phyloP scores from a whole-genome alignment of 1,140 invertebrate species.

The Drosophila kurseongensis region DNA sequence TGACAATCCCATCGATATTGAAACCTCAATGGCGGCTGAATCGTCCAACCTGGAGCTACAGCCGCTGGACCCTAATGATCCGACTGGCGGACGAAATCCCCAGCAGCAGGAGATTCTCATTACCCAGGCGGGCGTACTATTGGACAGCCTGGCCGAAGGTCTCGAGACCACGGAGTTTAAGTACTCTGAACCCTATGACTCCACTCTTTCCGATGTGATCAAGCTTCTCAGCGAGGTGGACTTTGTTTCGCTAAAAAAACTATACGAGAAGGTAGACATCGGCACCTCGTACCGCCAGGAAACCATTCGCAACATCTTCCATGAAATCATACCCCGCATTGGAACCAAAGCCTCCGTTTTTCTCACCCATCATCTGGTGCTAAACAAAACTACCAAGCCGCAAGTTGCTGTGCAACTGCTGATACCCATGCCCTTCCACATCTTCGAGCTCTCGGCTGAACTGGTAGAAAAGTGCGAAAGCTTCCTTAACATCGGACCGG shows the following conservation, averaged over 20 bases:
- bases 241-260: constrained; percentile 85
- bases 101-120: constrained; percentile 73
- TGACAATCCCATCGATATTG: constrained; percentile 75
- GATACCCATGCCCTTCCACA: constrained; percentile 86
- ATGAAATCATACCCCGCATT: constrained; percentile 90
- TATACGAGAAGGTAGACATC: constrained; percentile 86
- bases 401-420: constrained; percentile 86
- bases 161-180: constrained; percentile 84
- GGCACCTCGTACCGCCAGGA: constrained; percentile 88
- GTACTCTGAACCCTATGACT: constrained; percentile 85
- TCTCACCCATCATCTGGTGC: constrained; percentile 88
- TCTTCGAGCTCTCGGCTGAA: constrained; percentile 86
- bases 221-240: constrained; percentile 86
- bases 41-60: constrained; percentile 63
- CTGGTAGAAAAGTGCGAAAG: constrained; percentile 85
- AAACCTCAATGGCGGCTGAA: constrained; percentile 67
- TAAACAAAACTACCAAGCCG: constrained; percentile 86
- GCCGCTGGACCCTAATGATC: constrained; percentile 66
- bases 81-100: constrained; percentile 75
- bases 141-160: constrained; percentile 83
- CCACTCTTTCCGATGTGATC: constrained; percentile 84
- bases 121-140: constrained; percentile 60
- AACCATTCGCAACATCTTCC: constrained; percentile 89
- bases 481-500: constrained; percentile 85
- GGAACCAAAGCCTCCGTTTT: constrained; percentile 88